These are phyloP conservation scores for Anabas testudineus DNA, from an alignment of 2,797 vertebrate species.

Conservation along the genomic window DNA sequence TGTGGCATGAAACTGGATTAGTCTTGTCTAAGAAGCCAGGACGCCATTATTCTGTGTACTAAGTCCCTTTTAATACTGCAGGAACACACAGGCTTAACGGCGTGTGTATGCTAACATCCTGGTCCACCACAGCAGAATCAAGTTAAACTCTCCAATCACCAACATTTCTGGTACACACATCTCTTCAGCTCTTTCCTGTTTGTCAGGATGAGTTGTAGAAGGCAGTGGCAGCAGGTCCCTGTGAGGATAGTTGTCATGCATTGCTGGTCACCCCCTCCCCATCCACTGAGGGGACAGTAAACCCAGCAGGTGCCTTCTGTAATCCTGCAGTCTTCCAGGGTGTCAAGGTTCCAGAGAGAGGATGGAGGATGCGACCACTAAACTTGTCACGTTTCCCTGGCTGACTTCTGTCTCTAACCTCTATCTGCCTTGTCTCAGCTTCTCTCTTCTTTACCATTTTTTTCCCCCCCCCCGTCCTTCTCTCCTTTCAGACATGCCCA, in stretches of 20 bases:
- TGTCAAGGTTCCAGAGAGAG: constrained; percentile 34
- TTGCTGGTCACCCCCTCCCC: constrained; percentile 12
- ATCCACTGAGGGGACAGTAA: not conserved
- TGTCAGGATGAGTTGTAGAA: constrained; percentile 6
- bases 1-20: constrained; percentile 83
- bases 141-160: constrained; percentile 25
- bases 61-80: constrained; percentile 68
- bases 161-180: not conserved
- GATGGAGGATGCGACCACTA: constrained; percentile 25
- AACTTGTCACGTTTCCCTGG: constrained; percentile 45
- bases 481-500: constrained; percentile 48
- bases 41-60: constrained; percentile 72
- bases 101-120: constrained; percentile 16
- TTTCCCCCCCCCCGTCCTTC: constrained; percentile 1
- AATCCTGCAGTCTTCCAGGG: constrained; percentile 19
- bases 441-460: constrained; percentile 10
- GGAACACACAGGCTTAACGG: constrained; percentile 63
- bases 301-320: constrained; percentile 36
- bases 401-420: constrained; percentile 61
- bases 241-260: constrained; percentile 45
- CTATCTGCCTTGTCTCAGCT: constrained; percentile 39
- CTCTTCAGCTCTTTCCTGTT: not conserved
- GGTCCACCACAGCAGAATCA: constrained; percentile 9
- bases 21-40: constrained; percentile 75
- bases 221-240: not conserved